Evolutionary conservation across 2,113 vertebrate species (phyloP), one percentile per base, ranked within the genome.

Genomic region (Channa argus): DNA sequence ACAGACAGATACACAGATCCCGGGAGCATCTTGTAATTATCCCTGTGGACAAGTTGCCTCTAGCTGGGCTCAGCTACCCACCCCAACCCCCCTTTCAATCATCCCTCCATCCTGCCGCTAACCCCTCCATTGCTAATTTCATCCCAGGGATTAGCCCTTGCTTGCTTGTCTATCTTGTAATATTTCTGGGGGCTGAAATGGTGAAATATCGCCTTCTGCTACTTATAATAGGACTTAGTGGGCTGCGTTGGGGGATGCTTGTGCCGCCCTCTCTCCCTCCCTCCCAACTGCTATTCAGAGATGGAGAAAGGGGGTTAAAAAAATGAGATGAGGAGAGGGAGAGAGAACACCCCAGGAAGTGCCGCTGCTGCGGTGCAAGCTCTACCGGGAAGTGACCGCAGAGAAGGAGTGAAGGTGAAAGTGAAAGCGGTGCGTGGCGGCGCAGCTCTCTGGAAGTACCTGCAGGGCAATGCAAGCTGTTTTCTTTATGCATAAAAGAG

Each of bases 1-100:
- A 96, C 85, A 80, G 85, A 88, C 85, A 74, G 82, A 93, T 94
- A 95, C 96, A 97, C 96, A 95, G 95, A 96, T 96, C 97, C 96
- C 12, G 91, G 96, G 96, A 99, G 96, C 96, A 95, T 94, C 94
- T 94, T 96, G 95, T 98, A 98, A 98, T 98, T 97, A 98, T 99
- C 97, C 97, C 96, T 93, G 93, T 95, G 96, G 96, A 97, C 95
- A 94, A 95, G 95, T 95, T 94, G 96, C 96, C 94, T 96, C 95
- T 95, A 95, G 96, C 96, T 95, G 95, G 96, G 96, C 96, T 97
- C 97, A 96, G 93, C 94, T 63, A 78, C 68, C 76, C 79, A 76
- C 50, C 84, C 76, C 83, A 74, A 0, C 68, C 69, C 95, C 96
- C 95, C 93, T 95, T 95, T 82, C 83, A 95, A 97, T 98, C 96